Conservation (phyloP, 2,888 invertebrate genomes). For the Micoletzkya japonica region DNA sequence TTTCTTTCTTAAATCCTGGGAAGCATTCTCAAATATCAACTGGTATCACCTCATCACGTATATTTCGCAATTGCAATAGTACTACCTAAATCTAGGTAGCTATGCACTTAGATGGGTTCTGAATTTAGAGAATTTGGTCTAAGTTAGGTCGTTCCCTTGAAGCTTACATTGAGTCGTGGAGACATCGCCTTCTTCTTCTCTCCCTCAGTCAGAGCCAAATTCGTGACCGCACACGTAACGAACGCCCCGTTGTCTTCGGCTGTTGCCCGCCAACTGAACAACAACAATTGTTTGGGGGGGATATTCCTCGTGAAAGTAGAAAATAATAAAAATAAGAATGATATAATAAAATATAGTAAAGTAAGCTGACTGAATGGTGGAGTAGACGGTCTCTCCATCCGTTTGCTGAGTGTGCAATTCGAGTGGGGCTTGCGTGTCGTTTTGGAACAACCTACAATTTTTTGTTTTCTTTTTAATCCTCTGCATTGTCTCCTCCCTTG, state of each 20-base stretch:
- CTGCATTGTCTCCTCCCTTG: background rate
- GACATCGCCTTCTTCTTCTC: constrained; percentile 41
- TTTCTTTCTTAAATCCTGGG: no score
- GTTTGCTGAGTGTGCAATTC: constrained; percentile 30
- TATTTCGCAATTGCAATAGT: background rate
- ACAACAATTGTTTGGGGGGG: background rate
- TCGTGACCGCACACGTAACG: constrained; percentile 52
- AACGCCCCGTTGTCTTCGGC: constrained; percentile 55
- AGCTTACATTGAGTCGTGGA: constrained; percentile 49
- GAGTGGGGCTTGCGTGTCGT: constrained; percentile 34
- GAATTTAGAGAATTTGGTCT: no score
- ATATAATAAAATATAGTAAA: background rate
- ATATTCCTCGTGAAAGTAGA: background rate
- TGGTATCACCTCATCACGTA: no score
- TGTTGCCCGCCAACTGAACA: constrained; percentile 48
- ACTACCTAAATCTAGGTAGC: no score
- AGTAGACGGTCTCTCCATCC: constrained; percentile 38
- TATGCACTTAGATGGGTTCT: no score
- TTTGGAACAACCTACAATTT: constrained; percentile 37
- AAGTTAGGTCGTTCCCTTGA: no score
- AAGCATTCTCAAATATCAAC: no score
- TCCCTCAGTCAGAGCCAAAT: constrained; percentile 49
- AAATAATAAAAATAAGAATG: background rate
- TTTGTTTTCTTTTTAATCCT: background rate
- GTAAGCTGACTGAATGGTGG: constrained; percentile 39